Base-by-base conservation (phyloP, 2,797 vertebrate species). In the Neolamprologus multifasciatus region DNA sequence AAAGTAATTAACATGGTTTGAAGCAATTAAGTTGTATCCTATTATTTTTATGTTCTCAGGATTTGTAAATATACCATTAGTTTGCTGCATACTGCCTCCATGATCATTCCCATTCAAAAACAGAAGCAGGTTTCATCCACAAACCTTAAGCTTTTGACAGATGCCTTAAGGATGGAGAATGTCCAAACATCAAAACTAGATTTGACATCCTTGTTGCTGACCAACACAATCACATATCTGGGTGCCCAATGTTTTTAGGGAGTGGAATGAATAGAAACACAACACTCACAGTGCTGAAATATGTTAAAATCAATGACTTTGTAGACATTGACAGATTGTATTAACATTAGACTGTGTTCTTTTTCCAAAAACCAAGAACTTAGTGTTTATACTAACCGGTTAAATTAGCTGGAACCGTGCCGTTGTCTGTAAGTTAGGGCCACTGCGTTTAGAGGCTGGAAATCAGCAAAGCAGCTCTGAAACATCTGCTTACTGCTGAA, bases 1-100 rank as follows among this genome's bases (percentile, higher is more conserved):
- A 82, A 80, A 78, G 82, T 77, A 78, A 90, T 90, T 80, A 86
- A 67, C 62, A 52, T 64, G 71, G 81, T 82, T 81, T 78, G 81
- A 84, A 88, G 87, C 83, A 83, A 38, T 84, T 62, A 82, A 52
- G 45, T 62, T 79, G 31, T 14, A 64, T 74, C 74, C 26, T 69
- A 38, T 78, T 29, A 23, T 84, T 82, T 81, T 79, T 51, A 55
- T 54, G 11, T 36, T 59, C 57, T 26, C 4, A 1, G 57, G 26
- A 64, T 67, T 64, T 82, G 26, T 51, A 45, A 80, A 36, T 50
- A 51, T 64, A 81, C 76, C 13, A 52, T 87, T 83, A 79, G 52
- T 48, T 82, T 78, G 45, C 50, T 62, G 54, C 21, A 12, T 8
- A 5, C 26, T 2, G 4, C 43, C 80, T 59, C 13, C 10, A 12